These are phyloP conservation scores for Geodia barretti DNA, from an alignment of 37 sponge, comb jelly and placozoan species.

Conservation along the genomic window DNA sequence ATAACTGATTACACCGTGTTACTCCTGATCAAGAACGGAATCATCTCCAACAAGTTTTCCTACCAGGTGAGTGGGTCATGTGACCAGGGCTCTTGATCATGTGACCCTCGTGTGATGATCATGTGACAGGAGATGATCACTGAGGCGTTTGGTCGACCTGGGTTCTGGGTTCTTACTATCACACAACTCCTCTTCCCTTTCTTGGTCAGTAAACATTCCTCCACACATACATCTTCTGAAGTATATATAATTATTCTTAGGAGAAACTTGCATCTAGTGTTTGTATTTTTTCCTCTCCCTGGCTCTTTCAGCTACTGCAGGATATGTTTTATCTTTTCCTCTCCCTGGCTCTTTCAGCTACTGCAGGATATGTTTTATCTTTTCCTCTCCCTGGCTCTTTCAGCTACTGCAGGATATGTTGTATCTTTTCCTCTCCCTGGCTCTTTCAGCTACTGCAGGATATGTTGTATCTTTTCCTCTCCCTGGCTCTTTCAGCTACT, in stretches of 20 bases:
- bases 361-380: no score
- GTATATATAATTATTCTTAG: not conserved
- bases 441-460: constrained; percentile 61
- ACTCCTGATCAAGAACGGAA: constrained; percentile 54
- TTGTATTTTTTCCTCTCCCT: constrained; percentile 48
- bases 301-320: constrained; percentile 25
- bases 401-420: constrained; percentile 70
- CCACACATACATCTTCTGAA: not conserved
- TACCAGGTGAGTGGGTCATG: constrained; percentile 38
- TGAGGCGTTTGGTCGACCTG: constrained; percentile 51
- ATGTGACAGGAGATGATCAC: constrained; percentile 60
- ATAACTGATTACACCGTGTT: constrained; percentile 62
- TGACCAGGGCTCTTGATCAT: not conserved
- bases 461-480: constrained; percentile 46
- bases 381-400: constrained; percentile 11
- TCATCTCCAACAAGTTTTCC: constrained; percentile 16
- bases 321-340: constrained; percentile 43
- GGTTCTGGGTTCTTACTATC: constrained; percentile 38
- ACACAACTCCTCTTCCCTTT: constrained; percentile 62
- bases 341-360: constrained; percentile 40
- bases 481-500: constrained; percentile 55
- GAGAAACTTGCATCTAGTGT: not conserved
- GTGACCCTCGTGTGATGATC: not conserved
- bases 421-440: constrained; percentile 27
- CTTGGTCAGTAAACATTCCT: no score